phyloP scores from a whole-genome alignment of 1,140 invertebrate genomes.

The Propsilocerus akamusi region DNA sequence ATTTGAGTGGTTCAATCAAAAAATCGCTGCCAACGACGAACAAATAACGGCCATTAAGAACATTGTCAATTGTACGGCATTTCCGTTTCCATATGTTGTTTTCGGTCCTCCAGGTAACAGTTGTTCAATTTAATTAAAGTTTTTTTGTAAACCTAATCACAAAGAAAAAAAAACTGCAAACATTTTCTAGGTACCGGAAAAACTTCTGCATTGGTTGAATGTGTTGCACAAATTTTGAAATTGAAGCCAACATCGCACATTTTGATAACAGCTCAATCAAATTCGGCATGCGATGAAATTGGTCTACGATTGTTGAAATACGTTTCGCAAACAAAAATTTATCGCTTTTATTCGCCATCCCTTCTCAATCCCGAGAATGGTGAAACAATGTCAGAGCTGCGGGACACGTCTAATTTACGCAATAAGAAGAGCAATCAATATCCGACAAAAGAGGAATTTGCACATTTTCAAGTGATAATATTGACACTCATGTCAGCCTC shows the following conservation, averaged over 20 bases:
- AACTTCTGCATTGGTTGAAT: constrained; percentile 58
- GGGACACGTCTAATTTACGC: constrained; percentile 20
- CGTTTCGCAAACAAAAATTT: constrained; percentile 21
- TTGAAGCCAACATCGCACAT: constrained; percentile 28
- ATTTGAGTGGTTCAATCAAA: no score
- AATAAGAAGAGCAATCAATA: constrained; percentile 13
- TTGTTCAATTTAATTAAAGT: neutral
- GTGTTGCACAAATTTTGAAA: constrained; percentile 30
- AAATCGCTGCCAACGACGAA: constrained; percentile 30
- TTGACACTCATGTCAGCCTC: constrained; percentile 26
- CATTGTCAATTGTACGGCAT: constrained; percentile 32
- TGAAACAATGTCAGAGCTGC: constrained; percentile 15
- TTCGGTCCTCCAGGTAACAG: constrained; percentile 52
- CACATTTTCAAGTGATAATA: constrained; percentile 17
- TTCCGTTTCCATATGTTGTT: constrained; percentile 54
- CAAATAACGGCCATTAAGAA: constrained; percentile 43
- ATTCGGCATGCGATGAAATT: no score
- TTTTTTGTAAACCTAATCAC: no score
- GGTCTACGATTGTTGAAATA: constrained; percentile 37
- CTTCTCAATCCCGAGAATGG: constrained; percentile 25
- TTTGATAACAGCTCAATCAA: constrained; percentile 51
- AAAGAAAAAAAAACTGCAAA: neutral
- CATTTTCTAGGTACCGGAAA: constrained; percentile 40
- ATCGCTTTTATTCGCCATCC: constrained; percentile 25
- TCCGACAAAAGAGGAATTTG: constrained; percentile 14